A percentile compares a stretch with the other conserved stretches of the same genome.
phyloP scores from a whole-genome alignment of 2,113 vertebrate genomes.

The Lucifuga dentata region DNA sequence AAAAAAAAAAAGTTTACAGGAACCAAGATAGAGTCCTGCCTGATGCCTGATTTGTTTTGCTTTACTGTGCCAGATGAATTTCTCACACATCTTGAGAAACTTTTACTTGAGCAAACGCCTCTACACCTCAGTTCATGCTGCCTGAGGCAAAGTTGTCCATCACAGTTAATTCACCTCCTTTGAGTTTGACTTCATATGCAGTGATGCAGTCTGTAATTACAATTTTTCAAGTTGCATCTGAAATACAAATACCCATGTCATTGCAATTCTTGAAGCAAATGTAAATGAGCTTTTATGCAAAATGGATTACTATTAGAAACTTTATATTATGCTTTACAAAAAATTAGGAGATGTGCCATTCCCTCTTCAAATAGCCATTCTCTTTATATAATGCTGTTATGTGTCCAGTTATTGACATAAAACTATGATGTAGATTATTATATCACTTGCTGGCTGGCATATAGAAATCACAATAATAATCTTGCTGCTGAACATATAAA shows the following conservation, averaged over 20 bases:
- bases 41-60: neutral
- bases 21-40: neutral
- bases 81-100: neutral
- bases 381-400: neutral
- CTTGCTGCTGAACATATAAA: constrained; percentile 19
- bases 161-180: constrained; percentile 11
- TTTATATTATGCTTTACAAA: neutral
- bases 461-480: constrained; percentile 10
- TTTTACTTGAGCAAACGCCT: constrained; percentile 12
- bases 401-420: neutral
- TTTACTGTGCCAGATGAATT: constrained; percentile 1
- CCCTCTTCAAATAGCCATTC: neutral
- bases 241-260: constrained; percentile 23
- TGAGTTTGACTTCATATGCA: constrained; percentile 5
- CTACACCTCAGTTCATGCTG: neutral
- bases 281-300: neutral
- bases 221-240: neutral
- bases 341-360: constrained; percentile 10
- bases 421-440: constrained; percentile 12
- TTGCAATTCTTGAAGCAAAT: constrained; percentile 2
- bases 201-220: constrained; percentile 9
- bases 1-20: too few species aligned
- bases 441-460: neutral
- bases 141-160: constrained; percentile 6
- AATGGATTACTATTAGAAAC: neutral